Percentiles rank a stretch among this genome's conserved stretches.
These are phyloP conservation scores for Aspiorhynchus laticeps DNA, from an alignment of 2,113 vertebrate genomes.

Conservation along the genomic window DNA sequence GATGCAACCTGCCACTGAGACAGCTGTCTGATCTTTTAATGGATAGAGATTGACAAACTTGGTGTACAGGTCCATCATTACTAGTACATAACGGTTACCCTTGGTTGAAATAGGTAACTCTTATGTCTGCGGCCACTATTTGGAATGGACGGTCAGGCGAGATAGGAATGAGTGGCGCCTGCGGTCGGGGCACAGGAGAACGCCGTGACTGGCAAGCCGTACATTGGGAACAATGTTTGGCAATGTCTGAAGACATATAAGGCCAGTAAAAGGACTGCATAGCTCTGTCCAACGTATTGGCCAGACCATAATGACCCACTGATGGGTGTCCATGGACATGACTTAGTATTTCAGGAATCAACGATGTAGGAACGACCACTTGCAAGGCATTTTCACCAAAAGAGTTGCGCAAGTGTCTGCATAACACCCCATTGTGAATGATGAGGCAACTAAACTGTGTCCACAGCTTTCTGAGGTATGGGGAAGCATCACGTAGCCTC, in stretches of 20 bases:
- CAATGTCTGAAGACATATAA: constrained; percentile 36
- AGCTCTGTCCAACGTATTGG: constrained; percentile 27
- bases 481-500: neutral
- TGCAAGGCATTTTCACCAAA: neutral
- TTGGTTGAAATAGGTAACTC: too few relatives aligned
- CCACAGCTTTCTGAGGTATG: constrained; percentile 3
- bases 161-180: too few relatives aligned
- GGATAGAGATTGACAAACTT: too few relatives aligned
- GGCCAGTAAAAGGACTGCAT: constrained; percentile 23
- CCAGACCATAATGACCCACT: constrained; percentile 24
- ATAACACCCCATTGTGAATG: neutral
- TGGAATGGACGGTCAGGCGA: too few relatives aligned
- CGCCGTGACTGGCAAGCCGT: constrained; percentile 13
- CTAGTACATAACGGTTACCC: too few relatives aligned
- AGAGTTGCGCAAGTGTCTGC: neutral
- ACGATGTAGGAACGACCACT: neutral
- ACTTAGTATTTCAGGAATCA: constrained; percentile 28
- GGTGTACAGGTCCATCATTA: too few relatives aligned
- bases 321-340: constrained; percentile 29
- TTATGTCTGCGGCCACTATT: too few relatives aligned
- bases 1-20: too few relatives aligned
- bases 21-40: too few relatives aligned
- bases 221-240: constrained; percentile 7
- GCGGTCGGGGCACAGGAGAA: too few relatives aligned
- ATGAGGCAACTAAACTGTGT: constrained; percentile 1